Percentiles rank a stretch among this genome's conserved stretches.
Conservation (phyloP, 2,797 vertebrate species). For the Hydrolagus colliei region DNA sequence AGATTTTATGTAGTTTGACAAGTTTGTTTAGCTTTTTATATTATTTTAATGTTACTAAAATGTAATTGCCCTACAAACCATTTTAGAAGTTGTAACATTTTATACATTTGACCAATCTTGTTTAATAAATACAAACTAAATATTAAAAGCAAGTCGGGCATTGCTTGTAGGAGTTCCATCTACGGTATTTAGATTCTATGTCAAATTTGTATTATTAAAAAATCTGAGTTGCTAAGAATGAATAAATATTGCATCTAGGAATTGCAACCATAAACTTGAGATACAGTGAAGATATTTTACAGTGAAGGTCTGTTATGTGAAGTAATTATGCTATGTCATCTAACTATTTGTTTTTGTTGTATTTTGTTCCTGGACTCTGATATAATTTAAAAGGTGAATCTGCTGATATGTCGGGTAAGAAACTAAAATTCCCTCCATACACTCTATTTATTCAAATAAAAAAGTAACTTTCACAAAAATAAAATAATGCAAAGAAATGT, state of each 20-base stretch:
- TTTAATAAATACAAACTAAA: not conserved
- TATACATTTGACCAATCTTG: too few species aligned
- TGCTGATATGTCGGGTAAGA: slow-evolving; percentile 95
- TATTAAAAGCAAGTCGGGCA: not conserved
- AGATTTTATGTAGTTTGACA: too few species aligned
- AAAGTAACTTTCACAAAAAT: not conserved
- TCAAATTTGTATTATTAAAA: not conserved
- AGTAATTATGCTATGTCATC: too few species aligned
- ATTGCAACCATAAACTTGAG: not conserved
- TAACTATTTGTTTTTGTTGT: slow-evolving; percentile 14
- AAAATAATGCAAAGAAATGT: not conserved
- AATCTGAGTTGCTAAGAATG: slow-evolving; percentile 19
- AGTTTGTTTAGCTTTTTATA: too few species aligned
- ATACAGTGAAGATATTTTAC: not conserved
- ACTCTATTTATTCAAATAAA: not conserved
- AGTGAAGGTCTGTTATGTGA: not conserved
- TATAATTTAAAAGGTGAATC: slow-evolving; percentile 70
- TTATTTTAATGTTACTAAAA: too few species aligned
- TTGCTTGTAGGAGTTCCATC: not conserved
- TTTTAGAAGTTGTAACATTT: too few species aligned
- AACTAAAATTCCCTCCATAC: slow-evolving; percentile 41
- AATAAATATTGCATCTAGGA: slow-evolving; percentile 12
- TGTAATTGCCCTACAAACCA: too few species aligned
- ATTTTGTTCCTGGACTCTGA: slow-evolving; percentile 26
- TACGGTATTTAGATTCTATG: not conserved